Base-by-base conservation (phyloP, 2,888 invertebrate genomes). In the Trissolcus japonicus region DNA sequence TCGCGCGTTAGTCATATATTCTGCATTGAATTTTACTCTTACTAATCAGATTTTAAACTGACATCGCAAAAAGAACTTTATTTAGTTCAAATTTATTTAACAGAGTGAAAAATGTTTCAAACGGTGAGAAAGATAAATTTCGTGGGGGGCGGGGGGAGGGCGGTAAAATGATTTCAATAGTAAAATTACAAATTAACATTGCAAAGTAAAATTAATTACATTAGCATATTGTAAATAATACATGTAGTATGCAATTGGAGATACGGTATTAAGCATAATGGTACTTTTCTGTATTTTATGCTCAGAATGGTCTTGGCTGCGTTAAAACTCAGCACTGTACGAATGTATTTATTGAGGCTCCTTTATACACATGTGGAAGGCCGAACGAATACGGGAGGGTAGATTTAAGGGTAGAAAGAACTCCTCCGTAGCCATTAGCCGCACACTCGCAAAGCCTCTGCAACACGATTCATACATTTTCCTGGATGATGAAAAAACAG, bases 381-480 rank as follows among this genome's bases (percentile, higher is more conserved):
- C 68, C 71, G 71, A 73, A 66, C 78, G 78, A 76, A 78, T 74
- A 61, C 68, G 80, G 76, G 80, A 82, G 82, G 83, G 83, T 86
- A 83, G 86, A 85, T 85, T 87, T 86, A 85, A 85, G 86, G 83
- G 81, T 81, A 83, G 81, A 77, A 79, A 80, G 81, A 86, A 83
- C 83, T 87, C 83, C 81, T 84, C 83, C 82, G 82, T 83, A 83
- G 85, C 84, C 86, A 88, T 88, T 88, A 88, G 85, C 83, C 84
- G 81, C 83, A 83, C 84, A 83, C 84, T 85, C 79, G 82, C 83
- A 87, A 88, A 88, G 84, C 86, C 82, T 86, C 84, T 83, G 82
- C 85, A 83, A 89, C 87, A 89, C 87, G 88, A 86, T 88, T 88
- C 86, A 87, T 86, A 88, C 88, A 88, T 88, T 88, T 89, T 86